phyloP scores from a whole-genome alignment of 1,140 invertebrate genomes.

The Pectinophora gossypiella region DNA sequence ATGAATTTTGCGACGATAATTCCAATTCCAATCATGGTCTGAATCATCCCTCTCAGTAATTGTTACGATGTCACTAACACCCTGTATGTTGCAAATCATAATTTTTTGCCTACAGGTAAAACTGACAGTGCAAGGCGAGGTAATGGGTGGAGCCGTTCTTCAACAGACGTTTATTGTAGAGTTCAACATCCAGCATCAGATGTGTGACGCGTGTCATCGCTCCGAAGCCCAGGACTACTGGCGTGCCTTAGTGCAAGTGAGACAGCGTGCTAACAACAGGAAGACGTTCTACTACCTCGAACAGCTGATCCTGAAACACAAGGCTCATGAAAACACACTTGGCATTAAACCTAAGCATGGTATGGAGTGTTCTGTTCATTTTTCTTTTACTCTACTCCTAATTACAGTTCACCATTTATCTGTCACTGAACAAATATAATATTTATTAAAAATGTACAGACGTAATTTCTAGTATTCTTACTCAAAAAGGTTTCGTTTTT shows the following conservation, averaged over 20 bases:
- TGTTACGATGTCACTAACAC: no score
- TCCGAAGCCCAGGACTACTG: conserved; percentile 98
- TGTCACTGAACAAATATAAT: no score
- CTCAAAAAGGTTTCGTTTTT: no score
- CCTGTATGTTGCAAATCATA: conserved; percentile 3
- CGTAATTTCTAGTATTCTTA: no score
- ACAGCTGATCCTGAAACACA: conserved; percentile 97
- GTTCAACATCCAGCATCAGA: conserved; percentile 92
- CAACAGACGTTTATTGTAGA: conserved; percentile 97
- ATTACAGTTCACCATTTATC: no score
- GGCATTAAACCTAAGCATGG: conserved; percentile 96
- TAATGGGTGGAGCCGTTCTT: conserved; percentile 86
- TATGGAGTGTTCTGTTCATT: no score
- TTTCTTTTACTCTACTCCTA: no score
- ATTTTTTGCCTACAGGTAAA: conserved; percentile 81
- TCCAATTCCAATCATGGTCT: no score
- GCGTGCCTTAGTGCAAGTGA: conserved; percentile 92
- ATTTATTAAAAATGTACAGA: no score
- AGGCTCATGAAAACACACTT: conserved; percentile 92
- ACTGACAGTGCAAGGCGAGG: conserved; percentile 97
- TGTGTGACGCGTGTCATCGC: conserved; percentile 98
- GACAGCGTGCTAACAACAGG: conserved; percentile 93
- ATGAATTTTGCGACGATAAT: no score
- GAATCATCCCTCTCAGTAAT: no score
- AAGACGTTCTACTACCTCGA: conserved; percentile 99